Evolutionary conservation across 2,113 vertebrate genomes (phyloP).

Genomic region (Gila orcuttii): DNA sequence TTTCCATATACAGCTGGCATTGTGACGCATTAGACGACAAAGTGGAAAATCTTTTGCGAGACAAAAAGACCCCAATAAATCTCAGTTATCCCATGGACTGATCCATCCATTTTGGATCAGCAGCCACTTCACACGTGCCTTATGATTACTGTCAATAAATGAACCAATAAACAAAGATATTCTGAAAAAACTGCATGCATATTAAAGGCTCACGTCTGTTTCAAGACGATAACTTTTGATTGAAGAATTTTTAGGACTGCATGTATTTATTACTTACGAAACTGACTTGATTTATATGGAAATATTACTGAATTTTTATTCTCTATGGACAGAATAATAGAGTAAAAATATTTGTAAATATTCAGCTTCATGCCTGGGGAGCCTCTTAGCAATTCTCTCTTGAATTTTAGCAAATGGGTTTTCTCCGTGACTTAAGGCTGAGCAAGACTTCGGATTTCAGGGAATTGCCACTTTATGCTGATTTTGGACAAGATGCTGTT

Average conservation of each 20-base stretch:
- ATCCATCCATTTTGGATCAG: neutral
- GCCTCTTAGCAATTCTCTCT: constrained; percentile 5
- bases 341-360: constrained; percentile 6
- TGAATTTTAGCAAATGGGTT: neutral
- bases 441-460: neutral
- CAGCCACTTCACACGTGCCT: neutral
- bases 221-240: neutral
- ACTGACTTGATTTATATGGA: neutral
- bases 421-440: neutral
- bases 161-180: neutral
- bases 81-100: neutral
- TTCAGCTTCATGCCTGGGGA: neutral
- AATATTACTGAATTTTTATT: neutral
- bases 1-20: constrained; percentile 45
- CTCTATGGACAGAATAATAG: neutral
- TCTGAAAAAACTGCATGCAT: neutral
- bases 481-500: neutral
- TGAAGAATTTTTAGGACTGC: neutral
- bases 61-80: constrained; percentile 12
- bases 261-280: neutral
- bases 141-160: neutral
- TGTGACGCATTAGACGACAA: constrained; percentile 33
- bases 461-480: constrained; percentile 21
- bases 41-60: neutral
- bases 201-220: neutral